phyloP scores from a whole-genome alignment of 1,140 invertebrate species.

The Pogonomyrmex barbatus region DNA sequence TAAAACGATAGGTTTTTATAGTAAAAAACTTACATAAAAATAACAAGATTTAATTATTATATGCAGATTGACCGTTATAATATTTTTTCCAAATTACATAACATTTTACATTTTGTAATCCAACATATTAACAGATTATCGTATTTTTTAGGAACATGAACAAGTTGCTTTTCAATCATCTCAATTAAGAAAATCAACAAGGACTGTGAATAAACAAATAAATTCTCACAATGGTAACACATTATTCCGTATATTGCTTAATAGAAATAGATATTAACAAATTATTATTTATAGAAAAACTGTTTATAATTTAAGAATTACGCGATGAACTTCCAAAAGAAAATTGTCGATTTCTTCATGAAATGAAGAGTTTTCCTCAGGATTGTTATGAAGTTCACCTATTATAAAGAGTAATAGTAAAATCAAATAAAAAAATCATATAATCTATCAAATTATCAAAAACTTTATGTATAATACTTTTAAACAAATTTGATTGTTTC shows the following conservation, averaged over 20 bases:
- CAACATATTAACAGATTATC: background rate
- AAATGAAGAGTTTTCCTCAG: conserved; percentile 27
- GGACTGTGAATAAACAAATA: background rate
- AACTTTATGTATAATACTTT: background rate
- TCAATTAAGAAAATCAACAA: conserved; percentile 10
- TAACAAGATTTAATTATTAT: background rate
- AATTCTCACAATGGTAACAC: conserved; percentile 8
- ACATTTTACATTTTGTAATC: background rate
- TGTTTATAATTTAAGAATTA: background rate
- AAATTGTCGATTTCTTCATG: conserved; percentile 17
- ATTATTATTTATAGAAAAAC: background rate
- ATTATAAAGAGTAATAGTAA: conserved; percentile 31
- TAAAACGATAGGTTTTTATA: background rate
- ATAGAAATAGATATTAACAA: conserved; percentile 19
- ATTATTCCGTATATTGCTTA: background rate
- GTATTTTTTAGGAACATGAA: background rate
- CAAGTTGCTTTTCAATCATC: background rate
- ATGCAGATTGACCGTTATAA: background rate
- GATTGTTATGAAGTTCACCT: conserved; percentile 1
- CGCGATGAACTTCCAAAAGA: conserved; percentile 9
- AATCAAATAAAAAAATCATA: background rate
- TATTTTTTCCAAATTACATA: background rate
- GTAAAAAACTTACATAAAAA: background rate
- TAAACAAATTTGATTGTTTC: background rate
- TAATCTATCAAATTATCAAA: background rate